Evolutionary conservation across 2,797 vertebrate genomes (phyloP), one percentile per base, ranked within the genome.

Genomic region (Mus minutoides): DNA sequence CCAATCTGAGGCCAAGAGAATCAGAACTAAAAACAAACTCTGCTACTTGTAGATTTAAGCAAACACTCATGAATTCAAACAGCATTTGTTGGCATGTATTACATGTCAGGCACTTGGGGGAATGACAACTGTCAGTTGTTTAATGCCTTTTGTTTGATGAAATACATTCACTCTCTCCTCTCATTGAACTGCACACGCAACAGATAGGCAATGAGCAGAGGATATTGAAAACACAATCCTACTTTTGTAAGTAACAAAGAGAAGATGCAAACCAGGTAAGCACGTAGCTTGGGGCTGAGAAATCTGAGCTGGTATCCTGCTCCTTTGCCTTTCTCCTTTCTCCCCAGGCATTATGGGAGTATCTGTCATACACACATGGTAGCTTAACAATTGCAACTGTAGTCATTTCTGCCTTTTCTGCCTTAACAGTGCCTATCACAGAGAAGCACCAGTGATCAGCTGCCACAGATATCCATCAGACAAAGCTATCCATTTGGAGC

Each of bases 391-490:
- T 98, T 43, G 99, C 98, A 64, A 88, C 97, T 0, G 97, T 98
- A 86, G 99, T 99, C 40, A 98, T 99, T 67, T n/a, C 93, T 56
- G 98, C 99, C 1, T 99, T 99, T 95, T 97, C 97, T 12, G 99
- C 99, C 97, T 99, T 99, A 99, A 98, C 99, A 99, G 99, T 0
- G 98, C 99, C 0, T 98, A 99, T 92, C 98, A 98, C 89, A 99
- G 99, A 96, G 99, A 99, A 96, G 99, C 99, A 94, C 62, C 62
- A 98, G 94, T 99, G 98, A 97, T 98, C 98, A 0, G 98, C 99
- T 96, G 99, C 98, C 92, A 99, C 98, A 99, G 99, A 4, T 98
- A 99, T 98, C 97, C 99, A 73, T 97, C 99, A 98, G 99, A 99
- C 98, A 98, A 98, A 83, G 98, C 98, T 56, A 99, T 0, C 97